phyloP scores from a whole-genome alignment of 2,113 vertebrate species.

The Myotis brandtii region DNA sequence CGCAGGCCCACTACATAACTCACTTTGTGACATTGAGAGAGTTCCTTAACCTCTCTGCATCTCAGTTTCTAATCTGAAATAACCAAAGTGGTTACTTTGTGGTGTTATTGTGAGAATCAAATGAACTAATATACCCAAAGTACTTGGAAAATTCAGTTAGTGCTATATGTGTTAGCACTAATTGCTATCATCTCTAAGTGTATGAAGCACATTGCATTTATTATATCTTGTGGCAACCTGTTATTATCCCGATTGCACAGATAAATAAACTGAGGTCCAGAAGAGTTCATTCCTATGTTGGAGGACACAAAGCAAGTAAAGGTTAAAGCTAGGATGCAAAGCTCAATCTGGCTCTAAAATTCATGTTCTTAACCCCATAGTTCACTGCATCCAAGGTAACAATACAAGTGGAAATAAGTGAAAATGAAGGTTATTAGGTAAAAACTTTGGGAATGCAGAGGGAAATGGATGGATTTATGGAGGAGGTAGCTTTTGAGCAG shows the following conservation, averaged over 20 bases:
- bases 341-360: background rate
- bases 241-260: background rate
- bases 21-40: background rate
- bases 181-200: background rate
- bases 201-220: background rate
- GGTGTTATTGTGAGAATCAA: background rate
- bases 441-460: background rate
- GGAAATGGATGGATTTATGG: background rate
- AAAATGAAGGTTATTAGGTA: background rate
- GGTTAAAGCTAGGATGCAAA: background rate
- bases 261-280: background rate
- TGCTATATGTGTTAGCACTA: background rate
- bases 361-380: background rate
- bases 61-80: background rate
- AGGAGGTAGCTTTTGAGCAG: background rate
- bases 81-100: background rate
- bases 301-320: background rate
- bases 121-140: background rate
- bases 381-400: background rate
- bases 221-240: background rate
- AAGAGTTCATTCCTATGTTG: background rate
- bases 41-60: background rate
- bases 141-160: background rate
- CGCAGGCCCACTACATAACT: background rate
- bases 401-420: background rate